Conservation (phyloP, 2,888 invertebrate species). For the Nephrotoma flavescens region DNA sequence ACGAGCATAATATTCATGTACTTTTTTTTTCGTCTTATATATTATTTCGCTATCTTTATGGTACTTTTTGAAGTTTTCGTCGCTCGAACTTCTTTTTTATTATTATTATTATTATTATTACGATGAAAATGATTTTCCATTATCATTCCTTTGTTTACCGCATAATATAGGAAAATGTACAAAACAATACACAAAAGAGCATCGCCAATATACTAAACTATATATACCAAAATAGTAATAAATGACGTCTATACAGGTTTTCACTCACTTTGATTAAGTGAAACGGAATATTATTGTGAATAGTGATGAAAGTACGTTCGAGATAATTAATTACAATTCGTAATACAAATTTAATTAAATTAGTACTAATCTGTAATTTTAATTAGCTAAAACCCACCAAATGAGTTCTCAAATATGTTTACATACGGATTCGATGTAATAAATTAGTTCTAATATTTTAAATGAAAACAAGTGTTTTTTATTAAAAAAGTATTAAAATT, state of each 20-base stretch:
- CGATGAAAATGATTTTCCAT: neutral
- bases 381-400: neutral
- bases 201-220: neutral
- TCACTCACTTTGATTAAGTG: neutral
- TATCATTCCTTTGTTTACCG: neutral
- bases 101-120: neutral
- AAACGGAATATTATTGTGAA: neutral
- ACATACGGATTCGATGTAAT: neutral
- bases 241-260: neutral
- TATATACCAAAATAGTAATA: neutral
- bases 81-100: neutral
- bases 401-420: neutral
- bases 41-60: neutral
- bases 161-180: neutral
- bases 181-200: neutral
- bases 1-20: neutral
- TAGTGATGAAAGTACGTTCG: neutral
- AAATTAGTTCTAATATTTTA: neutral
- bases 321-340: neutral
- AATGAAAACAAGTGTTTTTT: neutral
- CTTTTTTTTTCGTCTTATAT: neutral
- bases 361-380: neutral
- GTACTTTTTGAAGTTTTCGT: neutral
- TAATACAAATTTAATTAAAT: neutral
- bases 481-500: neutral